phyloP scores from a whole-genome alignment of 1,140 invertebrate genomes.

The Bombus confusus region DNA sequence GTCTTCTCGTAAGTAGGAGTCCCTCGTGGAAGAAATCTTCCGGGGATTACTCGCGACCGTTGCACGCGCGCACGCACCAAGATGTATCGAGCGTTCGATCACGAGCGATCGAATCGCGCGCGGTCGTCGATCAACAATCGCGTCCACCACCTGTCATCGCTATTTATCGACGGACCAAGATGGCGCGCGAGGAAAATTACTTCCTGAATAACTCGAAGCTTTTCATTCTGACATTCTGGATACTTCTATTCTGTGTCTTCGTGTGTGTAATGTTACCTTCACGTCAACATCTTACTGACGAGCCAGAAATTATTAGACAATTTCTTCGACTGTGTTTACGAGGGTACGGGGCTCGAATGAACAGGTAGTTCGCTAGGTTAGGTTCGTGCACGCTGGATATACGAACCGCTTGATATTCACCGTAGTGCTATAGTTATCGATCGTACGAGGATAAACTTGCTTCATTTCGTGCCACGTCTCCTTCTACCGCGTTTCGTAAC shows the following conservation, averaged over 20 bases:
- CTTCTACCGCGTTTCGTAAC: conserved; percentile 50
- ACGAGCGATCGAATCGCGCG: conserved; percentile 22
- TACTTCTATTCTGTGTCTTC: neutral
- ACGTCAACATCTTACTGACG: conserved; percentile 8
- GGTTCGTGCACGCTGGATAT: conserved; percentile 52
- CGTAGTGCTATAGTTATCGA: conserved; percentile 63
- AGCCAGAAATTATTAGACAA: neutral
- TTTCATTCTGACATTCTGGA: neutral
- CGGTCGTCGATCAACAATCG: conserved; percentile 38
- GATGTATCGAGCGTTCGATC: conserved; percentile 11
- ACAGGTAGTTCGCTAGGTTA: conserved; percentile 52
- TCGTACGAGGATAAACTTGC: conserved; percentile 57
- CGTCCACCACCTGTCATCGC: conserved; percentile 51
- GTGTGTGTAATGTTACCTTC: neutral
- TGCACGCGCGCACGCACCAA: neutral
- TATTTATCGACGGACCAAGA: conserved; percentile 13
- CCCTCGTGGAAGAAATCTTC: conserved; percentile 9
- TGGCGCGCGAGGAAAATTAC: conserved; percentile 4
- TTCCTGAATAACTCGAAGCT: conserved; percentile 8
- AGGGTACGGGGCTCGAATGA: conserved; percentile 12
- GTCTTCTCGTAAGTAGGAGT: neutral
- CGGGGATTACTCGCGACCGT: neutral
- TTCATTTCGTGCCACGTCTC: conserved; percentile 61
- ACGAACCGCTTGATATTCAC: conserved; percentile 56
- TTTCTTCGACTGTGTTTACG: conserved; percentile 7